Evolutionary conservation across 1,140 invertebrate species (phyloP).

Genomic region (Leptinotarsa undecemlineata): DNA sequence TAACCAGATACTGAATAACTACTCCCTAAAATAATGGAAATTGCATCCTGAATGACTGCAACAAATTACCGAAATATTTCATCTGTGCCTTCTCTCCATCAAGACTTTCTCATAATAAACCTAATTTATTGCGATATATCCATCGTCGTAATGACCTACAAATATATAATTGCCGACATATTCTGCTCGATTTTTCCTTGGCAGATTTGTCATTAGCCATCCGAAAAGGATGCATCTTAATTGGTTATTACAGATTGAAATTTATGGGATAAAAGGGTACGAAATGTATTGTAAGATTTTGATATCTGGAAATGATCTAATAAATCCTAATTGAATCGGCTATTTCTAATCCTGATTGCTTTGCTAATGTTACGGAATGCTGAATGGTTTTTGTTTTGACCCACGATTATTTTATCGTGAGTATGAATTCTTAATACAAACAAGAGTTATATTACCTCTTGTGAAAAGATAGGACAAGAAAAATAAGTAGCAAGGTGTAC

Average conservation of each 20-base stretch:
- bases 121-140: slow-evolving; percentile 30
- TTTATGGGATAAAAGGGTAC: not conserved
- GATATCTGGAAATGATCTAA: too few species aligned
- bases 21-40: slow-evolving; percentile 3
- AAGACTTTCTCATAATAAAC: slow-evolving; percentile 29
- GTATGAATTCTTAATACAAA: too few species aligned
- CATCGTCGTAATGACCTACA: slow-evolving; percentile 21
- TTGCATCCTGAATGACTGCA: slow-evolving; percentile 1
- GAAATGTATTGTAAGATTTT: too few species aligned
- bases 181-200: slow-evolving; percentile 31
- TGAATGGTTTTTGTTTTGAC: too few species aligned
- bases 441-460: too few species aligned
- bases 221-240: slow-evolving; percentile 16
- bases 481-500: too few species aligned
- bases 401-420: too few species aligned
- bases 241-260: not conserved
- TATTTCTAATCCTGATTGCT: too few species aligned
- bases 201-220: slow-evolving; percentile 17
- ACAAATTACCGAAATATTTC: slow-evolving; percentile 22
- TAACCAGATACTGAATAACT: not conserved
- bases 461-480: too few species aligned
- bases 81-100: not conserved
- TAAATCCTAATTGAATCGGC: too few species aligned
- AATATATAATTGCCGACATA: slow-evolving; percentile 40
- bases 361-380: too few species aligned